Base-by-base conservation (phyloP, 2,797 vertebrate genomes). In the Enteromius treurensis region DNA sequence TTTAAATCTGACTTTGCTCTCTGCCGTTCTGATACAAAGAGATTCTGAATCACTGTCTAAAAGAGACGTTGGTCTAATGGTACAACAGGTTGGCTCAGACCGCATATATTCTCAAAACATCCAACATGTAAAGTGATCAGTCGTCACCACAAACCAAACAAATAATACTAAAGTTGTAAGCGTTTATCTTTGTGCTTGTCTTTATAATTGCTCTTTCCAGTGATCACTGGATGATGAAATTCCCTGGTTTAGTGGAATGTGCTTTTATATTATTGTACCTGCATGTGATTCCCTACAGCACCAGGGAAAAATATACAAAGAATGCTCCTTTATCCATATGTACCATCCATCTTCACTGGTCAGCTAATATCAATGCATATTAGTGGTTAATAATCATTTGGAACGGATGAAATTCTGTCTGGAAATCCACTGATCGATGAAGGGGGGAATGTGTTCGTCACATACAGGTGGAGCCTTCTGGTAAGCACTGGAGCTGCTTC, bases 401-500 rank as follows among this genome's bases (percentile, higher is more conserved):
- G 53, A 78, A 51, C 76, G 42, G 26, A 51, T 34, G 71, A 37
- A 21, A 53, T n/a, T 49, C 10, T 3, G 65, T 70, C 37, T 77
- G 49, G 67, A 40, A 62, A 26, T 47, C 40, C 7, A 19, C 8
- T 29, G 53, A 14, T 62, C 47, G 37, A 71, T 19, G 32, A 75
- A 34, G 26, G 68, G 34, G 79, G 42, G 47, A 32, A 37, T n/a
- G 70, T 62, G 77, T 2, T 7, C 47, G 32, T 95, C 92, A 96
- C 92, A 95, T 93, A 87, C 93, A 95, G 3, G 93, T 91, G 9
- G 93, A 88, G 14, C 91, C 92, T 49, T 95, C 94, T 0, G 95
- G 95, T 79, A 96, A 93, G 93, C 97, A 96, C 76, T 95, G 92
- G 69, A 99, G 92, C 91, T 97, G 96, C 80, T 96, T 97, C 88